Conservation (phyloP, 2,113 vertebrate genomes). For the Carassius auratus region DNA sequence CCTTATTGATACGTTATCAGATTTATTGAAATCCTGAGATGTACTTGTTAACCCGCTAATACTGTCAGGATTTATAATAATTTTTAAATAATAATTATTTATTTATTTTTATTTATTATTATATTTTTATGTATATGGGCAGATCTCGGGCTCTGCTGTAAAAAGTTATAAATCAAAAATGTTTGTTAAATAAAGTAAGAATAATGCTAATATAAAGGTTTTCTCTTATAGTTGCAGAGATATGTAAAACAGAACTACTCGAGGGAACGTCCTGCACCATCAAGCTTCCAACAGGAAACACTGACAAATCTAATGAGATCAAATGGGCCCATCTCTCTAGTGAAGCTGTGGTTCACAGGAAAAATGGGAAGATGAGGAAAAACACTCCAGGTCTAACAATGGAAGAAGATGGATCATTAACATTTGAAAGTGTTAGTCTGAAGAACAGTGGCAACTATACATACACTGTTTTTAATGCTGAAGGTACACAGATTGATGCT, state of each 20-base stretch:
- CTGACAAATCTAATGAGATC: neutral
- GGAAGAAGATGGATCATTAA: neutral
- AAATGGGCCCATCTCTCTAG: neutral
- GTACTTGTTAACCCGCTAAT: no score
- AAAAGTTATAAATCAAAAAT: no score
- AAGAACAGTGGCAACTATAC: neutral
- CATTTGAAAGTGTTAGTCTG: fast-evolving
- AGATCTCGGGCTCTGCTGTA: no score
- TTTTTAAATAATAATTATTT: no score
- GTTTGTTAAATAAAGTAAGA: no score
- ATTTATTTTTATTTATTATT: no score
- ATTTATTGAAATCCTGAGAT: no score
- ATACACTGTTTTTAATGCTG: fast-evolving
- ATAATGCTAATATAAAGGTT: no score
- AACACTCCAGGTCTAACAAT: neutral
- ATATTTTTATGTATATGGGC: no score
- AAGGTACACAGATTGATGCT: fast-evolving
- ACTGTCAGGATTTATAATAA: no score
- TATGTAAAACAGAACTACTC: neutral
- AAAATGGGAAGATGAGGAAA: neutral
- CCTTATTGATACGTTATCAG: no score
- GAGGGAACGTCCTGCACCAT: neutral
- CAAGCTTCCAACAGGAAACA: neutral
- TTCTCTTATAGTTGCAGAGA: neutral
- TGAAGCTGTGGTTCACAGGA: fast-evolving